Evolutionary conservation across 2,888 invertebrate genomes (phyloP).

Genomic region (Lypha dubia): DNA sequence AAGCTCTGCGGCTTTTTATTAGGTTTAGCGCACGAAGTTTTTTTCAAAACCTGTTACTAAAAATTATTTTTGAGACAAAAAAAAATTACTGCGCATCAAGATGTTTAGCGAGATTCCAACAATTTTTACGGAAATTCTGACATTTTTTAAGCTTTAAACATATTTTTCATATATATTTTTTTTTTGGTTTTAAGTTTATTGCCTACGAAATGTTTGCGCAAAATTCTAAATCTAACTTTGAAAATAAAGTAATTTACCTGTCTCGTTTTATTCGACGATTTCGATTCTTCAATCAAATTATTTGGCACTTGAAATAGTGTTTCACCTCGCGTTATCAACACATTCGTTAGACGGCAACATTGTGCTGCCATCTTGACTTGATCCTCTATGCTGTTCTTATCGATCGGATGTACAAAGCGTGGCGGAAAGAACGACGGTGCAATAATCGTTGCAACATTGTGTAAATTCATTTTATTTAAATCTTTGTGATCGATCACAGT

Average conservation of each 20-base stretch:
- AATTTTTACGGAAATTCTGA: too few species aligned
- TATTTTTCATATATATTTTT: too few species aligned
- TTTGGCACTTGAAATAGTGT: conserved; percentile 92
- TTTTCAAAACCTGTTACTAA: too few species aligned
- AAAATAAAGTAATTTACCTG: conserved; percentile 76
- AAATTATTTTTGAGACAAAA: too few species aligned
- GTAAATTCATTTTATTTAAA: conserved; percentile 94
- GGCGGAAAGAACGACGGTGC: conserved; percentile 96
- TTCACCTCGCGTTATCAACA: conserved; percentile 90
- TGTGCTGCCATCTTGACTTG: conserved; percentile 94
- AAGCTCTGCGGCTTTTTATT: too few species aligned
- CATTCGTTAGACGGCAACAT: conserved; percentile 93
- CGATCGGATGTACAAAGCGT: conserved; percentile 86
- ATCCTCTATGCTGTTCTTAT: conserved; percentile 88
- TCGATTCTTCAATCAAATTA: conserved; percentile 87
- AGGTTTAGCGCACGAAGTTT: too few species aligned
- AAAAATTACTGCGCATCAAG: too few species aligned
- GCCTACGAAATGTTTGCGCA: background rate
- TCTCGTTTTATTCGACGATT: conserved; percentile 80
- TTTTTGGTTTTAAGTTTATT: background rate
- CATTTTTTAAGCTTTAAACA: too few species aligned
- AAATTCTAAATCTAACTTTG: background rate
- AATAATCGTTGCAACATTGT: conserved; percentile 97
- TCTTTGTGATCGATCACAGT: conserved; percentile 88
- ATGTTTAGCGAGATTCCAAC: too few species aligned